These are phyloP conservation scores for Brachionus rubens DNA, from an alignment of 1,140 invertebrate species.

Conservation along the genomic window DNA sequence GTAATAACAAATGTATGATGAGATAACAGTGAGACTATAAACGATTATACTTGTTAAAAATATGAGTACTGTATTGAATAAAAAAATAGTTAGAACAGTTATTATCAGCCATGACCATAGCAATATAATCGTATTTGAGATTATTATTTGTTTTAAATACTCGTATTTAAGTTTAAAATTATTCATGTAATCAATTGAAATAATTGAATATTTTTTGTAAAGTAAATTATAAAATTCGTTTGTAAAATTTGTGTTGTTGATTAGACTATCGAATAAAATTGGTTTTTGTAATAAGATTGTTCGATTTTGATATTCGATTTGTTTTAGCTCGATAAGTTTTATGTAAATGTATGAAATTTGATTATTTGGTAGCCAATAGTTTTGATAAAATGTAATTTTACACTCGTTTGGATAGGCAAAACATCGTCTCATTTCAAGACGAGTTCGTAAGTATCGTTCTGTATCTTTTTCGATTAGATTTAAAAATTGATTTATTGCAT, in stretches of 20 bases:
- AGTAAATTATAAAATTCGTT: background rate
- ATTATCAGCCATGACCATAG: conserved; percentile 14
- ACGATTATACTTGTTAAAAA: background rate
- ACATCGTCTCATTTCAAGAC: conserved; percentile 3
- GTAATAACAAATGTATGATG: background rate
- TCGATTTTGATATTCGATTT: background rate
- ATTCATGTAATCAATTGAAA: background rate
- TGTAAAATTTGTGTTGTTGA: background rate
- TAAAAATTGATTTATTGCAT: background rate
- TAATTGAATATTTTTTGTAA: background rate
- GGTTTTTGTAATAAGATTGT: background rate
- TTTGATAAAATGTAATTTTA: background rate
- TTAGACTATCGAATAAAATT: background rate
- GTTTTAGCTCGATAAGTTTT: background rate
- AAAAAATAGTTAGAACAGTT: background rate
- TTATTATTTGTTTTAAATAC: background rate
- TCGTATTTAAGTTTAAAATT: background rate
- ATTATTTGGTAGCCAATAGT: background rate
- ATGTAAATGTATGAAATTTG: conserved; percentile 8
- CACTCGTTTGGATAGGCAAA: background rate
- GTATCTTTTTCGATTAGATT: background rate
- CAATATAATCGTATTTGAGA: background rate
- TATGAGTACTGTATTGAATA: conserved; percentile 15
- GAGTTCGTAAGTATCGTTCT: background rate
- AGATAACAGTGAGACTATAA: background rate